Percentiles rank a stretch among this genome's conserved stretches.
These are phyloP conservation scores for Galago senegalensis DNA, from an alignment of 2,797 vertebrate species.

Conservation along the genomic window DNA sequence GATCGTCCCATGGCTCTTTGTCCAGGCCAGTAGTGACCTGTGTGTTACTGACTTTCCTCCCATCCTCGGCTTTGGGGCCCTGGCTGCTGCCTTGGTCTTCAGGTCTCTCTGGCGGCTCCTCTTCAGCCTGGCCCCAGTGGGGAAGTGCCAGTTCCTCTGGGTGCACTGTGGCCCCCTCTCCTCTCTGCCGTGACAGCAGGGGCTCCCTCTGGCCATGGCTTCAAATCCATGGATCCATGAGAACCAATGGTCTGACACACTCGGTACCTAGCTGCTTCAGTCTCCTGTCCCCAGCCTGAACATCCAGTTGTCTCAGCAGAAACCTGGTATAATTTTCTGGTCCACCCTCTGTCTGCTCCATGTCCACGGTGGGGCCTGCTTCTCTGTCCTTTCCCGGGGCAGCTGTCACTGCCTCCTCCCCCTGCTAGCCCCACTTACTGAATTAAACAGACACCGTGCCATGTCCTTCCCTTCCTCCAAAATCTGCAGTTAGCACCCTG, in stretches of 20 bases:
- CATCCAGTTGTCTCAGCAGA: fast-evolving
- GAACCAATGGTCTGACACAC: fast-evolving
- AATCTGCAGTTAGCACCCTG: not conserved
- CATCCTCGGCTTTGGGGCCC: not conserved
- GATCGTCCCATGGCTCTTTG: fast-evolving
- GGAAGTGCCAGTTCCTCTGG: fast-evolving
- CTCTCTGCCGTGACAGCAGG: no score
- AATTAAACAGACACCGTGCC: not conserved
- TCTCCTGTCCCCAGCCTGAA: not conserved
- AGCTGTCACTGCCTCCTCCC: not conserved
- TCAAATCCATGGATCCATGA: not conserved
- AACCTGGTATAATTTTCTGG: fast-evolving
- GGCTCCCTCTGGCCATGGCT: not conserved
- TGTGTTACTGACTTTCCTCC: fast-evolving
- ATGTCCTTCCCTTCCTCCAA: not conserved
- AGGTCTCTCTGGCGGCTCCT: fast-evolving
- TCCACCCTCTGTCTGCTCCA: not conserved
- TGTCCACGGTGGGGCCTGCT: fast-evolving
- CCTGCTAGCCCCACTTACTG: no score
- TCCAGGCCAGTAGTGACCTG: not conserved
- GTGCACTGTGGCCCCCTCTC: not conserved
- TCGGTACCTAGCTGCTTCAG: fast-evolving
- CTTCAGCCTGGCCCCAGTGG: not conserved
- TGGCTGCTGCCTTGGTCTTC: fast-evolving
- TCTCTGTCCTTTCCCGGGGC: not conserved